Evolutionary conservation across 2,113 vertebrate species (phyloP).

Genomic region (Clarias gariepinus): DNA sequence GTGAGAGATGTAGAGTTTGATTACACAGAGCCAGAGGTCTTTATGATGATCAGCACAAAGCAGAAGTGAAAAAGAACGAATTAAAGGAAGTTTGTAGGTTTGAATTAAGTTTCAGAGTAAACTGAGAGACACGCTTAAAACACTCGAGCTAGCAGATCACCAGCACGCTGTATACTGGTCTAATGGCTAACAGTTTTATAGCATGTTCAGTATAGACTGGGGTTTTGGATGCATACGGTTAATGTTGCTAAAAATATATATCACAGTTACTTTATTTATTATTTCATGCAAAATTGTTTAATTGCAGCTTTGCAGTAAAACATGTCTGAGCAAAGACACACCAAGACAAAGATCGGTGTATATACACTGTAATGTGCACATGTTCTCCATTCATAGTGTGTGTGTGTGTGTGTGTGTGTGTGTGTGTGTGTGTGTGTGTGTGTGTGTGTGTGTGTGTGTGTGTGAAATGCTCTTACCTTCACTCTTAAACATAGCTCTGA

Average conservation of each 20-base stretch:
- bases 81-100: background rate
- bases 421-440: too few relatives aligned
- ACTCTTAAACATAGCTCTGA: too few relatives aligned
- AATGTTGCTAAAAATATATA: background rate
- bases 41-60: background rate
- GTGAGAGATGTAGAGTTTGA: background rate
- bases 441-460: too few relatives aligned
- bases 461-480: too few relatives aligned
- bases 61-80: background rate
- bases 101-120: background rate
- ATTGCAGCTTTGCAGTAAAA: background rate
- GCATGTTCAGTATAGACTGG: background rate
- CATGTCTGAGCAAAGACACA: background rate
- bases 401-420: too few relatives aligned
- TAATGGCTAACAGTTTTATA: background rate
- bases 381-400: too few relatives aligned
- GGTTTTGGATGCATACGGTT: background rate
- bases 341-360: too few relatives aligned
- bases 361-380: too few relatives aligned
- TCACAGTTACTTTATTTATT: background rate
- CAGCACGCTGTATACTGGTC: background rate
- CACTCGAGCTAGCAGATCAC: background rate
- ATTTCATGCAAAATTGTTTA: background rate
- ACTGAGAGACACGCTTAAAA: background rate
- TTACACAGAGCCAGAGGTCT: background rate